Evolutionary conservation across 2,797 vertebrate genomes (phyloP), one percentile per base, ranked within the genome.

Genomic region (Cossypha caffra): DNA sequence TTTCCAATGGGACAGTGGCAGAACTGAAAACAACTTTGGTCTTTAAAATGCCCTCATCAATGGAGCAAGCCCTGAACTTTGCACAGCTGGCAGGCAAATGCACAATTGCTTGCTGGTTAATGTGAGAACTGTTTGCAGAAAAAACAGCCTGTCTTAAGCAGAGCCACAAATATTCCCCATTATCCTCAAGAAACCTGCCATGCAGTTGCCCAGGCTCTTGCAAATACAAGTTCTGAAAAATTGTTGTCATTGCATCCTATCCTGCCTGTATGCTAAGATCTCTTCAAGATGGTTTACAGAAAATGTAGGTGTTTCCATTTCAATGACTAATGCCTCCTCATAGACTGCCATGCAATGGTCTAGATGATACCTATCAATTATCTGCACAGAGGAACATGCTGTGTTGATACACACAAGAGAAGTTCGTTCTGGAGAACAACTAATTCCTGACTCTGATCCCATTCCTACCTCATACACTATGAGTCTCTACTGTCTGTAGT

Each of bases 131-230:
- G 33, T 28, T 64, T 11, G 19, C 38, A 71, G 38, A 51, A 81
- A 81, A 73, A 42, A 0, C 17, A 72, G 15, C 0, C 0, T 18
- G 21, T 48, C 40, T 81, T 71, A 45, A 31, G 29, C 20, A 77
- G 33, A 86, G 54, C 20, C 40, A 71, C 20, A 83, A 26, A 57
- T 35, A 64, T 1, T 15, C 10, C 26, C 40, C 51, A 15, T 62
- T 45, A 42, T 17, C 37, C 64, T 90, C 54, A 67, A 82, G n/a
- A 67, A 82, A 73, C 10, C 15, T 18, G 26, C 31, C 31, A 38
- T 11, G 42, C 33, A 40, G 9, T 35, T 83, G 38, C 16, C 35
- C 40, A 54, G 2, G 20, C 40, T 85, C 50, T 69, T 67, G 64
- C 16, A 38, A 33, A 21, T 15, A 63, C 4, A 62, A 16, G 16